Percentiles rank a stretch among this genome's conserved stretches.
phyloP scores from a whole-genome alignment of 2,888 invertebrate genomes.

The Dicyrtomina minuta region DNA sequence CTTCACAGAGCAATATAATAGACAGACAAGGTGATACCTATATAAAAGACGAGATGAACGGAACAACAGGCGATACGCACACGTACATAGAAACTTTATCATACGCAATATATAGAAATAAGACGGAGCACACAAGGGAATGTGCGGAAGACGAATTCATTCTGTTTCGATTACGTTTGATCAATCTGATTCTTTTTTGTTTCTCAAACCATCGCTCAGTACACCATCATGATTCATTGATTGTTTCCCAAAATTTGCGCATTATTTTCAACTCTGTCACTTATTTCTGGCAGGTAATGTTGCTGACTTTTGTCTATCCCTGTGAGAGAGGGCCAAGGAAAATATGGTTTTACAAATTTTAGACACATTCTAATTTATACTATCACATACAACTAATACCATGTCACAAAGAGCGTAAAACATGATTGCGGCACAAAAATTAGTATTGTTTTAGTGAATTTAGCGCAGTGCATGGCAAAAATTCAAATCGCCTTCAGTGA shows the following conservation, averaged over 20 bases:
- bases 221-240: slow-evolving; percentile 21
- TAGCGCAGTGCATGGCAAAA: too few species aligned
- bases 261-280: slow-evolving; percentile 31
- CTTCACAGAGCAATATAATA: not conserved
- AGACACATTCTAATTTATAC: too few species aligned
- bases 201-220: slow-evolving; percentile 15
- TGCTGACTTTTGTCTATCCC: slow-evolving; percentile 54
- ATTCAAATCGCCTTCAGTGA: too few species aligned
- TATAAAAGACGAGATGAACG: not conserved
- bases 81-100: slow-evolving; percentile 6
- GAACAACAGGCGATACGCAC: slow-evolving; percentile 16
- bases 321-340: slow-evolving; percentile 38
- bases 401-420: too few species aligned
- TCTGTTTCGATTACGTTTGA: too few species aligned
- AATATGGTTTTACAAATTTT: slow-evolving; percentile 9
- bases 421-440: too few species aligned
- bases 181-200: slow-evolving; percentile 14
- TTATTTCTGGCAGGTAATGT: slow-evolving; percentile 53
- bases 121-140: slow-evolving; percentile 39
- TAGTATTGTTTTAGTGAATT: too few species aligned
- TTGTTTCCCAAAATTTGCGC: slow-evolving; percentile 23
- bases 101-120: slow-evolving; percentile 12
- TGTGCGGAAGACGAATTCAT: slow-evolving; percentile 45
- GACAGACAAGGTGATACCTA: slow-evolving; percentile 6
- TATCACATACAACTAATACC: too few species aligned